These are phyloP conservation scores for Rutpela maculata DNA, from an alignment of 2,888 invertebrate genomes.

Conservation along the genomic window DNA sequence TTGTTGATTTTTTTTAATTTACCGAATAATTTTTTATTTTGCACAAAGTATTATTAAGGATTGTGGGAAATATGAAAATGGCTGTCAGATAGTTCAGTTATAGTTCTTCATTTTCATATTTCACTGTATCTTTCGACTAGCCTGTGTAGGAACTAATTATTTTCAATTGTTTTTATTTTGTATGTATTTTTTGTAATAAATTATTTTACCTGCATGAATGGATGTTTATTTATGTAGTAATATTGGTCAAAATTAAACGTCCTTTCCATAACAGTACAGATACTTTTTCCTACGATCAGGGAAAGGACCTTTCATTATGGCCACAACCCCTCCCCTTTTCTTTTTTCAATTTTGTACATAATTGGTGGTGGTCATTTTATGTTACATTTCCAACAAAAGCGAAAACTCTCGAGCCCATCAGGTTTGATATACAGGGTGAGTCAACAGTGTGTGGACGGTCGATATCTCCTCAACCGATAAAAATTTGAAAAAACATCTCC, in stretches of 20 bases:
- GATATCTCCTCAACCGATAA: too few species aligned
- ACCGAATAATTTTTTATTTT: conserved; percentile 35
- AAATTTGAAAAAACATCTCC: too few species aligned
- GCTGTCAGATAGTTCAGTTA: background rate
- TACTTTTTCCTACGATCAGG: background rate
- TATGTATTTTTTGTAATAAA: conserved; percentile 63
- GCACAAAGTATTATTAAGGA: conserved; percentile 38
- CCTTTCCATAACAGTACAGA: conserved; percentile 23
- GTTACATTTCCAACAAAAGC: conserved; percentile 58
- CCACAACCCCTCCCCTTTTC: conserved; percentile 37
- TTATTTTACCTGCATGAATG: conserved; percentile 60
- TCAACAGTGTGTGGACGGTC: too few species aligned
- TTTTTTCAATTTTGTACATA: conserved; percentile 31
- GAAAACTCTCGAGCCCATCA: conserved; percentile 2
- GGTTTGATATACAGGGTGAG: conserved; percentile 39
- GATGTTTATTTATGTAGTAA: conserved; percentile 57
- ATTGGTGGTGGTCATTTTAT: conserved; percentile 51
- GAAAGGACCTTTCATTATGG: conserved; percentile 35
- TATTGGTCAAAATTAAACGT: conserved; percentile 33
- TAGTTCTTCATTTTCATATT: conserved; percentile 24
- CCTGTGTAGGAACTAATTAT: conserved; percentile 43
- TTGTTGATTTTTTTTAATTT: conserved; percentile 38
- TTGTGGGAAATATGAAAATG: conserved; percentile 29
- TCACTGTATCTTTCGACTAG: conserved; percentile 31
- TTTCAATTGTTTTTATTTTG: conserved; percentile 53